Base-by-base conservation (phyloP, 2,113 vertebrate genomes). In the Nothobranchius kuhntae region DNA sequence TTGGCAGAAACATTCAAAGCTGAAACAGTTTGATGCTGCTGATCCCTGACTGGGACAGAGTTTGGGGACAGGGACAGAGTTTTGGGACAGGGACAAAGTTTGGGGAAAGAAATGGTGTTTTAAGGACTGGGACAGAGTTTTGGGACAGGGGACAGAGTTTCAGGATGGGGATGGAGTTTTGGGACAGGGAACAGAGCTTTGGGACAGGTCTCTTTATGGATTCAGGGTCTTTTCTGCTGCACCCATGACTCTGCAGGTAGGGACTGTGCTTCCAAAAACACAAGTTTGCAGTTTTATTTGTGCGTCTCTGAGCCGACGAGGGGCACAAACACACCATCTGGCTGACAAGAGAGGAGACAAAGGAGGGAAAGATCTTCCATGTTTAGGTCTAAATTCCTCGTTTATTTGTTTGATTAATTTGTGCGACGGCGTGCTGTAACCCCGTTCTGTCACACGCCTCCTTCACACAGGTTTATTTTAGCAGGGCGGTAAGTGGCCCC, bases 361-460 rank as follows among this genome's bases (percentile, higher is more conserved):
- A 24, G 40, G 50, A 57, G 47, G 57, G 46, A 61, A 67, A 74
- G n/a, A 65, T 58, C 75, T 65, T 75, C 69, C 73, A 68, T 80
- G 73, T 78, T 89, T 75, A 77, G 80, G 62, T 81, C 75, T 82
- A 87, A 87, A 90, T 77, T 87, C 65, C 78, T 88, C 71, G 58
- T 89, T 91, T 91, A 88, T 91, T 90, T 91, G 78, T 89, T 86
- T 87, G 87, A 92, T 89, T 85, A 77, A 90, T 91, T 87, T 86
- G 77, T 13, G n/a, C 74, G 3, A 71, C 17, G 17, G 68, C 53
- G 14, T 30, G 74, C 77, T 66, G 78, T 90, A 85, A 86, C 91
- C 91, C 73, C 63, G 83, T 91, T 93, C 91, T 91, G 89, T 89
- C 91, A 86, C 71, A 76, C 9, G 60, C 61, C 62, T 88, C 80